These are phyloP conservation scores for Scolopax rusticola DNA, from an alignment of 2,797 vertebrate species.

Conservation along the genomic window DNA sequence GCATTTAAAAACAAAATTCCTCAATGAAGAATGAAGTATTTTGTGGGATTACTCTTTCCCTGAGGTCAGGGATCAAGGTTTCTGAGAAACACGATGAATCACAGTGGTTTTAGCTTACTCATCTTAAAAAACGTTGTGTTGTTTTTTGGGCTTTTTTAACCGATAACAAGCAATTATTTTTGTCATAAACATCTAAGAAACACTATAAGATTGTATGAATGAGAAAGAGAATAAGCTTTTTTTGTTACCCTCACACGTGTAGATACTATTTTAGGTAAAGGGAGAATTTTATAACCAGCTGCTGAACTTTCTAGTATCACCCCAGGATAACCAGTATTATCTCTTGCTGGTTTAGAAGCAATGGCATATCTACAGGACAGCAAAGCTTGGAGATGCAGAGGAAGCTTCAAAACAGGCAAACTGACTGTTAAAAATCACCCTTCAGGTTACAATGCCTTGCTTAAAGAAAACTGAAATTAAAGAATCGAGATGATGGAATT, in stretches of 20 bases:
- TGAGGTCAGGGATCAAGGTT: slow-evolving; percentile 47
- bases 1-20: slow-evolving; percentile 21
- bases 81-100: slow-evolving; percentile 47
- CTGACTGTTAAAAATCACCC: background rate
- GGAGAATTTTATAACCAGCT: background rate
- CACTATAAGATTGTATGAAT: background rate
- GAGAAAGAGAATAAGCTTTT: background rate
- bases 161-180: background rate
- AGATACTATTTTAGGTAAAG: background rate
- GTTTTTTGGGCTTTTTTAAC: background rate
- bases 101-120: slow-evolving; percentile 39
- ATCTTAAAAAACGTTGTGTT: background rate
- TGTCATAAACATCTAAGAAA: background rate
- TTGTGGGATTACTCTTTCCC: slow-evolving; percentile 25
- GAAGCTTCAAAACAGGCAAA: background rate
- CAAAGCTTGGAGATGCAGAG: background rate
- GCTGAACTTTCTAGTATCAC: background rate
- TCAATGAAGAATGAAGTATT: slow-evolving; percentile 35
- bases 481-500: background rate
- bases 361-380: background rate
- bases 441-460: background rate
- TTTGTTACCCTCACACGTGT: background rate
- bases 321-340: background rate
- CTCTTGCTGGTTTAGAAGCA: background rate
- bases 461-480: background rate